Evolutionary conservation across 2,888 invertebrate genomes (phyloP).

Genomic region (Melieria picta): DNA sequence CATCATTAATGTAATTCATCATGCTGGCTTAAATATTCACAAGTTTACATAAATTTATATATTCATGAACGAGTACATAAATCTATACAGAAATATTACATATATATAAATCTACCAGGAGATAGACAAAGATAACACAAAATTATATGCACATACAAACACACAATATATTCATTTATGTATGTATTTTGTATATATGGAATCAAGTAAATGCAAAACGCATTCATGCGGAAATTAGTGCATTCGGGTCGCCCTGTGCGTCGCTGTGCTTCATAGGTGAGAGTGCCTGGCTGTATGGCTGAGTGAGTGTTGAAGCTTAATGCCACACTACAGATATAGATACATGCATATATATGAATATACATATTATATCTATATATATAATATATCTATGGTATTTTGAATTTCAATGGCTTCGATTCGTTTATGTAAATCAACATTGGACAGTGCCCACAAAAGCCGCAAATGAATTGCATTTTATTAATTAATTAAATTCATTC

Average conservation of each 20-base stretch:
- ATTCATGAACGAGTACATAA: too few species aligned
- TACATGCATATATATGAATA: too few species aligned
- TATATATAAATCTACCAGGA: too few species aligned
- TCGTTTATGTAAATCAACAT: neutral
- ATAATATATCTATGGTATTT: neutral
- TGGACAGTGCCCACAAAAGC: slow-evolving; percentile 19
- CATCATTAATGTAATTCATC: slow-evolving; percentile 8
- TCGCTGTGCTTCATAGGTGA: too few species aligned
- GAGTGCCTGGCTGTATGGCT: neutral
- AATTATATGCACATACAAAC: neutral
- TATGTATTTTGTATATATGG: too few species aligned
- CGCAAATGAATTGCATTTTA: slow-evolving; percentile 31
- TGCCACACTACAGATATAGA: too few species aligned
- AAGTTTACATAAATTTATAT: too few species aligned
- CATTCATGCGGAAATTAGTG: too few species aligned
- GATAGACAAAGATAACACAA: neutral
- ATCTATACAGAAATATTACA: too few species aligned
- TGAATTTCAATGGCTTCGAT: neutral
- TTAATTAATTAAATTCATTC: slow-evolving; percentile 26
- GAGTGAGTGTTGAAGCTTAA: neutral
- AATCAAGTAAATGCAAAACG: too few species aligned
- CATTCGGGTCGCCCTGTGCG: too few species aligned
- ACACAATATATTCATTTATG: neutral
- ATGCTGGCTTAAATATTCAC: too few species aligned
- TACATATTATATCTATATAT: neutral